These are phyloP conservation scores for Leucoptera coffeella DNA, from an alignment of 2,888 invertebrate genomes.

Conservation along the genomic window DNA sequence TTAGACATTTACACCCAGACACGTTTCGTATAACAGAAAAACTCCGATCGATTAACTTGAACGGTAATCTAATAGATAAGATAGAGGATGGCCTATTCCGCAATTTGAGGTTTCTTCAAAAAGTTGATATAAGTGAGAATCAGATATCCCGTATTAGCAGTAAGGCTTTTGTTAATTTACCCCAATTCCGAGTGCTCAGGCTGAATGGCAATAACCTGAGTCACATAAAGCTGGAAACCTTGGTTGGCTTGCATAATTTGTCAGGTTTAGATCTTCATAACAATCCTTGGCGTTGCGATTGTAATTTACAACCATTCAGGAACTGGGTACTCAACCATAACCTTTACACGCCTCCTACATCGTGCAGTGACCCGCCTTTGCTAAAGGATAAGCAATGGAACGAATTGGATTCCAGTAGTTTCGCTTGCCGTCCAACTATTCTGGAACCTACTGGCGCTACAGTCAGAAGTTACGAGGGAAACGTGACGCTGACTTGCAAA, in stretches of 20 bases:
- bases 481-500: conserved; percentile 69
- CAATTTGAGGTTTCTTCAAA: conserved; percentile 68
- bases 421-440: conserved; percentile 79
- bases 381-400: conserved; percentile 70
- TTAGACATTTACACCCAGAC: conserved; percentile 59
- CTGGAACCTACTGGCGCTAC: conserved; percentile 57
- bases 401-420: conserved; percentile 63
- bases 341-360: conserved; percentile 69
- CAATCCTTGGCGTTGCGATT: conserved; percentile 89
- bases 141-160: conserved; percentile 63
- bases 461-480: conserved; percentile 60
- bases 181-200: conserved; percentile 62
- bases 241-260: conserved; percentile 61
- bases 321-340: conserved; percentile 70
- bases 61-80: conserved; percentile 67
- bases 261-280: conserved; percentile 69
- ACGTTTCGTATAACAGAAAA: conserved; percentile 69
- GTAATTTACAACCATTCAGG: conserved; percentile 71
- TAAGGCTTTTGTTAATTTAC: conserved; percentile 63
- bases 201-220: conserved; percentile 74
- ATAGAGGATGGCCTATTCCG: conserved; percentile 71
- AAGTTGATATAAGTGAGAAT: conserved; percentile 74
- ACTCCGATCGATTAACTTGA: conserved; percentile 67
- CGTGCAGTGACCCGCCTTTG: conserved; percentile 63
- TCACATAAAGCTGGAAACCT: conserved; percentile 60